These are phyloP conservation scores for Trichopoda pennipes DNA, from an alignment of 2,888 invertebrate genomes.

Conservation along the genomic window DNA sequence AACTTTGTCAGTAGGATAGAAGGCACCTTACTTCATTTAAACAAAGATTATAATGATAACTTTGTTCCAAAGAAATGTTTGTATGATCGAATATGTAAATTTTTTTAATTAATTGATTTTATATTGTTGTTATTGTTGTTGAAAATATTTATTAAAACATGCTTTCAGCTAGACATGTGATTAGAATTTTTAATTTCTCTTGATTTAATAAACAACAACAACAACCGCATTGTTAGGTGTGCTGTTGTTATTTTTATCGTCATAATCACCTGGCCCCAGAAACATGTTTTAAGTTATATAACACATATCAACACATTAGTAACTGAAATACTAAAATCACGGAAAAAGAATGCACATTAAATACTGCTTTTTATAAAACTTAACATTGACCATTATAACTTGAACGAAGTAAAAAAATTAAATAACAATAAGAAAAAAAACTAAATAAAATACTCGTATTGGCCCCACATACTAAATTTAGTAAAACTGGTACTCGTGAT, in stretches of 20 bases:
- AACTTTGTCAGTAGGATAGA: too few relatives aligned
- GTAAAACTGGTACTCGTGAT: neutral
- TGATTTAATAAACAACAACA: neutral
- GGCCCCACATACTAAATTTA: constrained; percentile 1
- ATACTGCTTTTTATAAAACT: constrained; percentile 49
- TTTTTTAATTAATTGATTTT: too few relatives aligned
- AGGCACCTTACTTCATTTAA: too few relatives aligned
- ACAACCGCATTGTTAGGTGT: neutral
- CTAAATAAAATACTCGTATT: constrained; percentile 10
- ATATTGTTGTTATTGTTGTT: too few relatives aligned
- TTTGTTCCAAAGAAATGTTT: too few relatives aligned
- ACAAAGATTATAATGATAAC: too few relatives aligned
- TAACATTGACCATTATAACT: constrained; percentile 64
- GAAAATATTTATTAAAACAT: neutral
- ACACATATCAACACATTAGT: constrained; percentile 8
- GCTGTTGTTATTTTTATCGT: neutral
- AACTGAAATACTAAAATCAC: constrained; percentile 29
- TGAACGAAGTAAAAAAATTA: neutral
- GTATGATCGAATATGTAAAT: too few relatives aligned
- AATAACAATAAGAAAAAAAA: neutral
- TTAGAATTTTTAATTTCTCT: constrained; percentile 51
- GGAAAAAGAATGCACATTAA: constrained; percentile 60
- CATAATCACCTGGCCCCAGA: constrained; percentile 32
- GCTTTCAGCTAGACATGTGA: constrained; percentile 12
- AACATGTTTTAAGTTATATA: constrained; percentile 66